Percentiles rank a stretch among this genome's conserved stretches.
These are phyloP conservation scores for Acanthoscelides obtectus DNA, from an alignment of 2,888 invertebrate genomes.

Conservation along the genomic window DNA sequence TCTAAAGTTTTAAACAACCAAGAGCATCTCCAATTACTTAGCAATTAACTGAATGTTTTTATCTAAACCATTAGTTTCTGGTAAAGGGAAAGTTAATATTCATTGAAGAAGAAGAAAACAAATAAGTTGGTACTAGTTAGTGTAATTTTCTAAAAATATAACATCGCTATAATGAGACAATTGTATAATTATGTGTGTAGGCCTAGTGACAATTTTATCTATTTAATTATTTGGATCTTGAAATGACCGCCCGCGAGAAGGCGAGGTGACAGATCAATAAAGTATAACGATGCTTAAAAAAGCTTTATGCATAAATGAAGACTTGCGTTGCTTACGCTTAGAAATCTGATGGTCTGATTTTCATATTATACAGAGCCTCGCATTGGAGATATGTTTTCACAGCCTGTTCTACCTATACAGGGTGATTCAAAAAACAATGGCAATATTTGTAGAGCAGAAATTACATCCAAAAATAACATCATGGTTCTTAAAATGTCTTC, in stretches of 20 bases:
- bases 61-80: not conserved
- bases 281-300: too few relatives aligned
- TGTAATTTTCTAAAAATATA: not conserved
- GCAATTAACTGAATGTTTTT: not conserved
- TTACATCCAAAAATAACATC: too few relatives aligned
- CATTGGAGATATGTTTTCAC: too few relatives aligned
- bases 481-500: too few relatives aligned
- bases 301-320: too few relatives aligned
- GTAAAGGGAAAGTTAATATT: not conserved
- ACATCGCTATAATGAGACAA: not conserved
- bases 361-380: too few relatives aligned
- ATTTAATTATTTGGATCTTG: not conserved
- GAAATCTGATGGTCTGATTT: too few relatives aligned
- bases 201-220: not conserved
- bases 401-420: too few relatives aligned
- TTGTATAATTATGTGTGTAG: not conserved
- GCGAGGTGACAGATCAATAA: too few relatives aligned
- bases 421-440: too few relatives aligned
- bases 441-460: too few relatives aligned
- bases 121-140: not conserved
- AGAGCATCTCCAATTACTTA: not conserved
- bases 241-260: not conserved
- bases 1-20: not conserved
- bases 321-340: too few relatives aligned
- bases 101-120: not conserved